Conservation (phyloP, 2,113 vertebrate genomes). For the Strix aluco region DNA sequence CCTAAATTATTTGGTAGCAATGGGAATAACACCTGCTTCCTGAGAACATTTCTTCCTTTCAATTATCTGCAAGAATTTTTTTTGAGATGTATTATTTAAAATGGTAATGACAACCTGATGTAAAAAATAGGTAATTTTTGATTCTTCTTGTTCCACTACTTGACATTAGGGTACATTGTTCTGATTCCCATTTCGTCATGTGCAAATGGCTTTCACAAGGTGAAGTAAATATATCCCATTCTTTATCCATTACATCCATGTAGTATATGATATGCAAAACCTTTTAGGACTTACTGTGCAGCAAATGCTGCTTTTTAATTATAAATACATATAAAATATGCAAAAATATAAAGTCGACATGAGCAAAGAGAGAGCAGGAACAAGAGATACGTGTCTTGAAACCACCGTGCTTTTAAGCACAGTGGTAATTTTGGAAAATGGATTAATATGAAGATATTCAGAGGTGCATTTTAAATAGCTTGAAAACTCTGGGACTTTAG, state of each 20-base stretch:
- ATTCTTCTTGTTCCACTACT: not conserved
- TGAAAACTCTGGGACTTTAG: not conserved
- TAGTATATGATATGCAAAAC: not conserved
- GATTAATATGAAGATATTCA: not conserved
- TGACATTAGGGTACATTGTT: not conserved
- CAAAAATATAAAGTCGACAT: not conserved
- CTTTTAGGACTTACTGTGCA: not conserved
- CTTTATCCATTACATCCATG: not conserved
- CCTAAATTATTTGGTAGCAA: slow-evolving; percentile 52
- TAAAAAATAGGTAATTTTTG: not conserved
- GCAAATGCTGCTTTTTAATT: slow-evolving; percentile 27
- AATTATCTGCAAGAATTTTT: not conserved
- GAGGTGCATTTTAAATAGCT: not conserved
- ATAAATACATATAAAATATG: slow-evolving; percentile 18
- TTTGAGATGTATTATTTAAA: slow-evolving; percentile 6
- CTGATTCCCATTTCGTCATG: not conserved
- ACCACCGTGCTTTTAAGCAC: not conserved
- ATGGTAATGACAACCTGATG: not conserved
- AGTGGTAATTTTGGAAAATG: not conserved
- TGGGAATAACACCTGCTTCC: slow-evolving; percentile 44
- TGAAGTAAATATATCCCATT: not conserved
- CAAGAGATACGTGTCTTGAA: not conserved
- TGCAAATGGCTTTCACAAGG: not conserved
- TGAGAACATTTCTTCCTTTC: not conserved
- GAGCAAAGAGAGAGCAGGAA: not conserved